Conservation (phyloP, 2,797 vertebrate species). For the Aplochiton taeniatus region DNA sequence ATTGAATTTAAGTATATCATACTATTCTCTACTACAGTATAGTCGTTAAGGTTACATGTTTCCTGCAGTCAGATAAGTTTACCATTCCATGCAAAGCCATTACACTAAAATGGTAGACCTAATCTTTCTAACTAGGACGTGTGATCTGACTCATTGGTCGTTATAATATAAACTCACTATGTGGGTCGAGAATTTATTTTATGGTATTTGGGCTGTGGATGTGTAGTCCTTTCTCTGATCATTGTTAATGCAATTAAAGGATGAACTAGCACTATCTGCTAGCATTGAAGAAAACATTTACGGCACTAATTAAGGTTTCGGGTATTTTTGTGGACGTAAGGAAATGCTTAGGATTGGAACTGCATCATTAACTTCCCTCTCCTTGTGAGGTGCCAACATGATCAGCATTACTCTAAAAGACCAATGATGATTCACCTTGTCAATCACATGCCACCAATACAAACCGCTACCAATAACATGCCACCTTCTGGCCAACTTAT, state of each 20-base stretch:
- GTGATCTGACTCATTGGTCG: conserved; percentile 46
- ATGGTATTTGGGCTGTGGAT: conserved; percentile 17
- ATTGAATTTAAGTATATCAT: conserved; percentile 61
- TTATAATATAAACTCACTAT: conserved; percentile 11
- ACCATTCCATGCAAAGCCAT: conserved; percentile 68
- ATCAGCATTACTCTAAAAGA: conserved; percentile 2
- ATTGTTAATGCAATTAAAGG: not conserved
- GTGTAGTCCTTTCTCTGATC: not conserved
- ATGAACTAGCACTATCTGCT: conserved; percentile 11
- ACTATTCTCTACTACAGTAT: conserved; percentile 49
- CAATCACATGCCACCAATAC: conserved; percentile 2
- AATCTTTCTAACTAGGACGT: conserved; percentile 49
- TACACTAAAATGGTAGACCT: conserved; percentile 50
- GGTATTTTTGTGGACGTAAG: not conserved
- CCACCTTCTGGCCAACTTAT: not conserved
- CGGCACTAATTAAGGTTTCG: conserved; percentile 22
- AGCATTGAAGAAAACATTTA: too few species aligned
- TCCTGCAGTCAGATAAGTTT: conserved; percentile 58
- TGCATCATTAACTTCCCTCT: not conserved
- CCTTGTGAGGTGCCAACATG: not conserved
- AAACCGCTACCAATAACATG: too few species aligned
- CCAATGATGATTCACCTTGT: conserved; percentile 11
- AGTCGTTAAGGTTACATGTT: conserved; percentile 40
- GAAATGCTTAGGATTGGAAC: too few species aligned
- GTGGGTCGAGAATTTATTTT: too few species aligned